Percentiles rank a stretch among this genome's conserved stretches.
Conservation (phyloP, 2,888 invertebrate genomes). For the Hyalella azteca region DNA sequence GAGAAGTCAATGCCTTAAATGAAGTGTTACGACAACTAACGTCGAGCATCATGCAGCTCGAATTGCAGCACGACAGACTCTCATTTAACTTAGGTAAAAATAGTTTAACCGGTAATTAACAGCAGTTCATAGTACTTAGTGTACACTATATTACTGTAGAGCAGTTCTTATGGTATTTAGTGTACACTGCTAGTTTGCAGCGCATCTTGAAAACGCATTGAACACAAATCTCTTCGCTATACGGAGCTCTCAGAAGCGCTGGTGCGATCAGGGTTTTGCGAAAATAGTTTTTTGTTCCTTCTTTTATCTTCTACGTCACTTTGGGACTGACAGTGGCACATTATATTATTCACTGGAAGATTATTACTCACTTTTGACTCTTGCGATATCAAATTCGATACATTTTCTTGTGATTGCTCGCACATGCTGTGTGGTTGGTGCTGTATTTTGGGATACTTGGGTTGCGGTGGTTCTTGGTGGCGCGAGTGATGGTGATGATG, state of each 20-base stretch:
- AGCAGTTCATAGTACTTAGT: too few species aligned
- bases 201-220: too few species aligned
- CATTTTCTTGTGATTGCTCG: not conserved
- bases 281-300: not conserved
- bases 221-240: slow-evolving; percentile 9
- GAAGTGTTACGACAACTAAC: too few species aligned
- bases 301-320: not conserved
- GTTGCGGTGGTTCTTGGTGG: not conserved
- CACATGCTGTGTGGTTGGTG: not conserved
- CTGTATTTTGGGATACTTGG: not conserved
- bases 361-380: not conserved
- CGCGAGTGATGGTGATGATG: slow-evolving; percentile 7
- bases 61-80: too few species aligned
- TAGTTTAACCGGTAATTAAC: too few species aligned
- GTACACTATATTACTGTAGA: too few species aligned
- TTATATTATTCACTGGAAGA: not conserved
- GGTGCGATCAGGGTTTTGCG: not conserved
- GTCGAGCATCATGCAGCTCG: too few species aligned
- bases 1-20: too few species aligned
- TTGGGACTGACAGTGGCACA: not conserved
- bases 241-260: slow-evolving; percentile 17
- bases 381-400: not conserved
- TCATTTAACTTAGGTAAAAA: too few species aligned
- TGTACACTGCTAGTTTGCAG: too few species aligned
- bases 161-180: too few species aligned